phyloP scores from a whole-genome alignment of 2,888 invertebrate species.

The Bembecia ichneumoniformis region DNA sequence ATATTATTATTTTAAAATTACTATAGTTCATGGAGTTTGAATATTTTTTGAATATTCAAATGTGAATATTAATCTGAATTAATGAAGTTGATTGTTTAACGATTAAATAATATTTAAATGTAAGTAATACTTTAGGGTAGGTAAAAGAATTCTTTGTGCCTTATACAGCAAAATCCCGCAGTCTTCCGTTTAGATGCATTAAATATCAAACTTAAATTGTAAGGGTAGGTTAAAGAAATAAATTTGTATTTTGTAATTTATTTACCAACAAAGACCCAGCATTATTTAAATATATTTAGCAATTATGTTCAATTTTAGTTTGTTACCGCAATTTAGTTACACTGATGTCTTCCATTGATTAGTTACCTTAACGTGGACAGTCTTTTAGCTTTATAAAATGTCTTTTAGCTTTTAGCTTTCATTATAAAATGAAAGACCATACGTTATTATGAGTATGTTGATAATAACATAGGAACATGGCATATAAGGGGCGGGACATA shows the following conservation, averaged over 20 bases:
- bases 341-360: constrained; percentile 39
- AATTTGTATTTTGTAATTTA: neutral
- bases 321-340: constrained; percentile 43
- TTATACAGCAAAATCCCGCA: constrained; percentile 64
- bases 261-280: too few relatives aligned
- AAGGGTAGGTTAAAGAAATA: neutral
- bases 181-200: constrained; percentile 44
- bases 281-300: neutral
- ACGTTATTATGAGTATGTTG: too few relatives aligned
- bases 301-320: constrained; percentile 10
- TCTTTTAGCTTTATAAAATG: neutral
- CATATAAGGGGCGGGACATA: neutral
- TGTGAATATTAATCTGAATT: too few relatives aligned
- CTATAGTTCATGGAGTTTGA: too few relatives aligned
- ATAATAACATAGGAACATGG: too few relatives aligned
- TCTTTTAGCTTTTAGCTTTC: too few relatives aligned
- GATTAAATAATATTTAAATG: too few relatives aligned
- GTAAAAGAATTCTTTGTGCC: constrained; percentile 48
- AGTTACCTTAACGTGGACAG: constrained; percentile 43
- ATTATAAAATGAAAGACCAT: too few relatives aligned
- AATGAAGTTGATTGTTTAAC: neutral
- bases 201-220: neutral
- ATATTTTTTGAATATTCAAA: too few relatives aligned
- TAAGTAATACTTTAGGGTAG: constrained; percentile 1
- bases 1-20: too few relatives aligned